Base-by-base conservation (phyloP, 2,113 vertebrate genomes). In the Callopanchax toddi region DNA sequence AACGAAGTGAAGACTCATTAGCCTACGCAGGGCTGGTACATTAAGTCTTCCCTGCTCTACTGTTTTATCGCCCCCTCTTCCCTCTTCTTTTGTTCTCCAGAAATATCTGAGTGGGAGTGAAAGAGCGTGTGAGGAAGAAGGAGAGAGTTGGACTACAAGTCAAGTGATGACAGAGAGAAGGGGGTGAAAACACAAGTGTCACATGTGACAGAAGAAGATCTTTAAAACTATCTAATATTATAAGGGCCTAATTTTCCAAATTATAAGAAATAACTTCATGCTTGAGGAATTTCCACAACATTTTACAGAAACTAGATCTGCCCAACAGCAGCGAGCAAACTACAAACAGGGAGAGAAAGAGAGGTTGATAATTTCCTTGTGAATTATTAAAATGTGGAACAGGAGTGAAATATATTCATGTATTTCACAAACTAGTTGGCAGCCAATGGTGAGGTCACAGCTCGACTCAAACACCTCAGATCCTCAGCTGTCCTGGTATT, bases 51-150 rank as follows among this genome's bases (percentile, higher is more conserved):
- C 72, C 76, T 57, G 50, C 63, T 71, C 70, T 25, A 18, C 53
- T 20, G 63, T 74, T 75, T 76, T 17, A 76, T 71, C 79, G 73
- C 74, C 60, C 75, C 72, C 78, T 68, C 79, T 76, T 69, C 70
- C 71, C 71, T 60, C 76, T 72, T 65, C 81, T 82, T 87, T 87
- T 91, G 85, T 89, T 91, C 87, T 86, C 85, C 73, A 70, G 83
- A 88, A 87, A 88, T 86, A 87, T 82, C 84, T 26, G 81, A 86
- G 85, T 87, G 81, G 82, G 88, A 48, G 88, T 71, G 53, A 78
- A 73, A 75, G 79, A 71, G 75, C 21, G 77, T 55, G 76, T 18
- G 71, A 66, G 79, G 65, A 54, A 71, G 59, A 42, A 49, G 43
- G 68, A 78, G 61, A 68, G 68, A 74, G 72, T 65, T 76, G 68